These are phyloP conservation scores for Megastigmus dorsalis DNA, from an alignment of 2,888 invertebrate species.

Conservation along the genomic window DNA sequence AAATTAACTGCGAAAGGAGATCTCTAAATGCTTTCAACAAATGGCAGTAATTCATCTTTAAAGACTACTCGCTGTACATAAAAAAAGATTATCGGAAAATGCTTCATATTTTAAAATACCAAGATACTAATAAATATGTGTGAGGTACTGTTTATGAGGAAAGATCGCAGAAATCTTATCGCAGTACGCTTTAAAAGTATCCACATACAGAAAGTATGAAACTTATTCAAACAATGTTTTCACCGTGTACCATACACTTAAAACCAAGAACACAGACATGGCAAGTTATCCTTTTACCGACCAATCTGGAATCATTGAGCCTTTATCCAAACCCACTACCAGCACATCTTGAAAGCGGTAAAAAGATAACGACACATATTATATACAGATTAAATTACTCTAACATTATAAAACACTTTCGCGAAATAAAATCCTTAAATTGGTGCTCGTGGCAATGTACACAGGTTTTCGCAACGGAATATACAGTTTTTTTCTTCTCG, in stretches of 20 bases:
- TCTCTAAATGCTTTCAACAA: slow-evolving; percentile 33
- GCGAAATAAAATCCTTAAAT: slow-evolving; percentile 36
- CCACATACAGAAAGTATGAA: too few species aligned
- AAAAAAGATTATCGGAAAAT: not conserved
- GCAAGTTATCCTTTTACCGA: slow-evolving; percentile 44
- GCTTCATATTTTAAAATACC: not conserved
- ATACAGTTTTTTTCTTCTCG: slow-evolving; percentile 58
- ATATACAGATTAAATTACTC: slow-evolving; percentile 49
- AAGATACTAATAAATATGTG: too few species aligned
- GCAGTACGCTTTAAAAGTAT: not conserved
- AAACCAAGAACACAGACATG: slow-evolving; percentile 53
- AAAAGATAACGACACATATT: slow-evolving; percentile 47
- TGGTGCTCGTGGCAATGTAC: slow-evolving; percentile 56
- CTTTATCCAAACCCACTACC: not conserved
- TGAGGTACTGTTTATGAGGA: too few species aligned
- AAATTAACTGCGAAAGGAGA: slow-evolving; percentile 27
- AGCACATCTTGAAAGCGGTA: slow-evolving; percentile 6
- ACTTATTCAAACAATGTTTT: slow-evolving; percentile 3
- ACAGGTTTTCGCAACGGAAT: slow-evolving; percentile 61
- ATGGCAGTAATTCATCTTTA: slow-evolving; percentile 49
- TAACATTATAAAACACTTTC: slow-evolving; percentile 37
- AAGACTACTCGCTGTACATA: slow-evolving; percentile 19
- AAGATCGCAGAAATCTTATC: not conserved
- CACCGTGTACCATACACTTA: not conserved
- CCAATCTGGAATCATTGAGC: not conserved